Base-by-base conservation (phyloP, 2,888 invertebrate species). In the Hipparchia semele region DNA sequence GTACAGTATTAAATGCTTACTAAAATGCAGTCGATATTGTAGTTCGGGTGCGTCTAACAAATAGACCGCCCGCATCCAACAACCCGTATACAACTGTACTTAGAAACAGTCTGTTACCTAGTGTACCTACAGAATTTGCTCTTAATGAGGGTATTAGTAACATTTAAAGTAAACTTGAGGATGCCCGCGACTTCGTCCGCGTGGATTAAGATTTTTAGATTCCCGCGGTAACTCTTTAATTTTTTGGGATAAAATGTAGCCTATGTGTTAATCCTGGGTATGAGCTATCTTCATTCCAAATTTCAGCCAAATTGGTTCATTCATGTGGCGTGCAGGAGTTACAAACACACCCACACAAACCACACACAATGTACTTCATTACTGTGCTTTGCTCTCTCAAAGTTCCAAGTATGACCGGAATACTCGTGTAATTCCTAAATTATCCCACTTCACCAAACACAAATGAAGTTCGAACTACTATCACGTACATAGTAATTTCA, bases 41-140 rank as follows among this genome's bases (percentile, higher is more conserved):
- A 71, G 71, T 71, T 71, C 51, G 60, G 59, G 66, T 65, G 65
- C 59, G 51, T 71, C 65, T 54, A 71, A 67, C 67, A 67, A 67
- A 67, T 58, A 67, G 13, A 67, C 13, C 56, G 58, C 67, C 67
- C 67, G 67, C 58, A 58, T 67, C 67, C 67, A 67, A 46, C 67
- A 58, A 23, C 67, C 67, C 67, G 45, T 58, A 67, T 67, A 58
- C 67, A 67, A 67, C 67, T 67, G 67, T 46, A 67, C 67, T 67
- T 67, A 56, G 67, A 56, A 46, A 58, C 54, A 23, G n/a, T 46
- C 67, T 58, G 56, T 56, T 66, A 51, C 53, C 58, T 13, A n/a
- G 39, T 46, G 13, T 56, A 67, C 67, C 56, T 67, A 9, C 39
- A 45, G 39, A 67, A 46, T 58, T 67, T 56, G 10, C 53, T 46